Conservation (phyloP, 1,140 invertebrate species). For the Trypoxylus dichotomus region DNA sequence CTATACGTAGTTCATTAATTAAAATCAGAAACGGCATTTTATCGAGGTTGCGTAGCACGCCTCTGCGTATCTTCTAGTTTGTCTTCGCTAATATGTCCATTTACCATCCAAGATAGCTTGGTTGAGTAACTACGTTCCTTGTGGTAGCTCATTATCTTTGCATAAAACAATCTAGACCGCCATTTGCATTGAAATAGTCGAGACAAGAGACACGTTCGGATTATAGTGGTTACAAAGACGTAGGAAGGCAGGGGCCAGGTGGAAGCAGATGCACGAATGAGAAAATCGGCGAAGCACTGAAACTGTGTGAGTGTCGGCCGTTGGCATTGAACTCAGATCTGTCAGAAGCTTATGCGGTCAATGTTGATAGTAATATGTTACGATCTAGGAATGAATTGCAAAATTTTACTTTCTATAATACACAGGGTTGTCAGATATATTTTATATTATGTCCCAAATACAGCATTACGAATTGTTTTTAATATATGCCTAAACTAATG, state of each 20-base stretch:
- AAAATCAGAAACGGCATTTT: neutral
- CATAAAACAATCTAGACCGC: constrained; percentile 29
- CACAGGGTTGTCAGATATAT: too few species aligned
- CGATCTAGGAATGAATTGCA: neutral
- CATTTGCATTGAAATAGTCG: constrained; percentile 27
- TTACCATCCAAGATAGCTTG: constrained; percentile 18
- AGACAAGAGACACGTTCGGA: constrained; percentile 19
- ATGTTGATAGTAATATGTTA: constrained; percentile 20
- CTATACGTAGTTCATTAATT: constrained; percentile 8
- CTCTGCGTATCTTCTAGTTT: constrained; percentile 3
- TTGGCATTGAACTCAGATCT: constrained; percentile 29
- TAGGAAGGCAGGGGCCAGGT: neutral
- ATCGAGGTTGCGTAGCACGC: neutral
- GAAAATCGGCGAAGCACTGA: neutral
- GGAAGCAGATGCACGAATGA: constrained; percentile 6
- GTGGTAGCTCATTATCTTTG: constrained; percentile 29
- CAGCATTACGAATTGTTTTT: too few species aligned
- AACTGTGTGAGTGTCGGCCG: constrained; percentile 9
- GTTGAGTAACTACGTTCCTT: constrained; percentile 15
- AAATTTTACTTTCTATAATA: too few species aligned
- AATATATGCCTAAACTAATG: too few species aligned
- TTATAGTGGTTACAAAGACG: neutral
- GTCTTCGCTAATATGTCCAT: constrained; percentile 23
- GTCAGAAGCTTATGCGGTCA: constrained; percentile 16
- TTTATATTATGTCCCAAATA: too few species aligned